A percentile compares a stretch with the other conserved stretches of the same genome.
phyloP scores from a whole-genome alignment of 1,140 invertebrate genomes.

The Ctenoplectra terminalis region DNA sequence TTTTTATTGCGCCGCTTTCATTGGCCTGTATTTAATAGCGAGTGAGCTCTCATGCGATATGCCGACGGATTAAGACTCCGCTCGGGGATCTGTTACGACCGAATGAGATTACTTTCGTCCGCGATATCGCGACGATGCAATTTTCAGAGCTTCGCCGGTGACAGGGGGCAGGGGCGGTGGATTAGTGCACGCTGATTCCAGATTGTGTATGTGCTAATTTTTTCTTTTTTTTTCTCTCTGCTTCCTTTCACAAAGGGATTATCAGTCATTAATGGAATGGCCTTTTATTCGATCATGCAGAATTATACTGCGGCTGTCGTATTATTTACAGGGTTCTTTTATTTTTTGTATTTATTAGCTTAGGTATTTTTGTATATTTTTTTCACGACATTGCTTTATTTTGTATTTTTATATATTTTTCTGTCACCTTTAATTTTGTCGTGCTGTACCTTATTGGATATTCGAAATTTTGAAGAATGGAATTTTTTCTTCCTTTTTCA shows the following conservation, averaged over 20 bases:
- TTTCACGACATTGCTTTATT: no score
- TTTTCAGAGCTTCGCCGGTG: not conserved
- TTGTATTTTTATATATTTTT: no score
- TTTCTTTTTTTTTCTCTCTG: not conserved
- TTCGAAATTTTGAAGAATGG: no score
- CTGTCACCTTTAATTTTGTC: no score
- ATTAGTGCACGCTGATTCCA: not conserved
- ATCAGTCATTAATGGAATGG: not conserved
- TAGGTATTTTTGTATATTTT: no score
- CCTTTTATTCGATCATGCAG: no score
- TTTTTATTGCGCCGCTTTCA: constrained; percentile 18
- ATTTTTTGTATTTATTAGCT: no score
- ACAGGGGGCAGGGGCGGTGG: not conserved
- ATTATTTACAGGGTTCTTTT: no score
- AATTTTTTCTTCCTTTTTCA: no score
- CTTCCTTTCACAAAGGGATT: not conserved
- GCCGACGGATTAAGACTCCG: constrained; percentile 32
- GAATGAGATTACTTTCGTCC: constrained; percentile 42
- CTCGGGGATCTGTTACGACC: constrained; percentile 46
- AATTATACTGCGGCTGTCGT: no score
- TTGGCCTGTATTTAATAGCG: constrained; percentile 33
- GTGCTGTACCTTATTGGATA: no score
- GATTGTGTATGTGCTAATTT: not conserved
- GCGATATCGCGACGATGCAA: not conserved
- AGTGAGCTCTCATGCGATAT: not conserved